Evolutionary conservation across 2,797 vertebrate species (phyloP).

Genomic region (Gorsachius magnificus): DNA sequence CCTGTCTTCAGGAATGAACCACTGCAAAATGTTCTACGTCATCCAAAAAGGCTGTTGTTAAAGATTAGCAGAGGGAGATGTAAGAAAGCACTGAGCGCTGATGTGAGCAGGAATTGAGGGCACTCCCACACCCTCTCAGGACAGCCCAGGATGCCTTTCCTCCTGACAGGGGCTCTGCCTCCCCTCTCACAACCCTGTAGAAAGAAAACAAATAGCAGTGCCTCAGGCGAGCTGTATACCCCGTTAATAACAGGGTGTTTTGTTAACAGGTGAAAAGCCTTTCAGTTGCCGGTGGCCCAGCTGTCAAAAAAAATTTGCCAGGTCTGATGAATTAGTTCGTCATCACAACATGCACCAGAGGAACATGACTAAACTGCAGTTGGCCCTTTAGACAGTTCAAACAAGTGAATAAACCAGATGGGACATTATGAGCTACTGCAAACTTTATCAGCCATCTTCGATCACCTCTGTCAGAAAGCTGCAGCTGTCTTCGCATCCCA

Average conservation of each 20-base stretch:
- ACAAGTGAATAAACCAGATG: slow-evolving; percentile 38
- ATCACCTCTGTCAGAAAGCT: slow-evolving; percentile 57
- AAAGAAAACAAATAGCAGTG: background rate
- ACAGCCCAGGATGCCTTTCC: background rate
- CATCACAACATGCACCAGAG: slow-evolving; percentile 99
- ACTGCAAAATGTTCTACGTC: background rate
- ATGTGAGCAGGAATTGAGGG: background rate
- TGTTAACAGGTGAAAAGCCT: slow-evolving; percentile 95
- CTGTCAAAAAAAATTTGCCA: slow-evolving; percentile 99
- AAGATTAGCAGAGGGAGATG: background rate
- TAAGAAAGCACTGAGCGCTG: background rate
- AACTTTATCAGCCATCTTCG: slow-evolving; percentile 54
- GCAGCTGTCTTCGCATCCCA: slow-evolving; percentile 12
- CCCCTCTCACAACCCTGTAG: background rate
- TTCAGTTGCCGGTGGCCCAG: slow-evolving; percentile 97
- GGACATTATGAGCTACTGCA: slow-evolving; percentile 67
- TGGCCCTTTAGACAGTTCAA: slow-evolving; percentile 84
- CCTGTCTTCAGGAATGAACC: background rate
- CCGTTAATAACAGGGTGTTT: slow-evolving; percentile 69
- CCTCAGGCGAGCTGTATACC: background rate
- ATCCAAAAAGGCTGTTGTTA: background rate
- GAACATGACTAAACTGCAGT: slow-evolving; percentile 95
- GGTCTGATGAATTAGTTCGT: slow-evolving; percentile 97
- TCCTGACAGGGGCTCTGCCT: background rate
- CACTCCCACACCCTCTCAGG: background rate